Evolutionary conservation across 2,113 vertebrate species (phyloP).

Genomic region (Hoplias malabaricus): DNA sequence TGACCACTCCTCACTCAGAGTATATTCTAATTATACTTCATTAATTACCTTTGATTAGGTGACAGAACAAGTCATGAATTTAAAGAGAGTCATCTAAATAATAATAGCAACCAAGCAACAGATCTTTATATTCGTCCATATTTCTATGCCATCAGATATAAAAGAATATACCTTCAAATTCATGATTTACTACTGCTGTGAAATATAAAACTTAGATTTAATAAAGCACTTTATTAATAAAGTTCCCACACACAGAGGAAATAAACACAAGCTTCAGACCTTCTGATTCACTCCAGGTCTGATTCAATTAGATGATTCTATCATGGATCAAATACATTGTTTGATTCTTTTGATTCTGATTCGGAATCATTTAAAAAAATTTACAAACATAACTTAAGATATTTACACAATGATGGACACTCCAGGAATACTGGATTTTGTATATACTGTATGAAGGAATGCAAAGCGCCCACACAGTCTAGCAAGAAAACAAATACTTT

Average conservation of each 20-base stretch:
- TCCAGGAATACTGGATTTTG: too few relatives aligned
- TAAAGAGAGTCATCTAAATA: background rate
- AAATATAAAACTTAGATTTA: background rate
- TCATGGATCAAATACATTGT: too few relatives aligned
- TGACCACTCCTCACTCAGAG: background rate
- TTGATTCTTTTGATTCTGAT: too few relatives aligned
- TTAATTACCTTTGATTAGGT: constrained; percentile 8
- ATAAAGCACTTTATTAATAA: too few relatives aligned
- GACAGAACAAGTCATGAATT: background rate
- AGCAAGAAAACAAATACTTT: too few relatives aligned
- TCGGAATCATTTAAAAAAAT: too few relatives aligned
- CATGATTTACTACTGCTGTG: background rate
- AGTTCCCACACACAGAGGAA: background rate
- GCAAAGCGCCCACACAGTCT: too few relatives aligned
- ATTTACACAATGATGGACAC: too few relatives aligned
- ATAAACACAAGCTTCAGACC: background rate
- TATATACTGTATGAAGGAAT: too few relatives aligned
- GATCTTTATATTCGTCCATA: background rate
- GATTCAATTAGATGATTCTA: too few relatives aligned
- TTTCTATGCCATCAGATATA: background rate
- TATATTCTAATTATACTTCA: constrained; percentile 6
- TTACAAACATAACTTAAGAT: too few relatives aligned
- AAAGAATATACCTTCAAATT: background rate
- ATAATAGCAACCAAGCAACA: background rate
- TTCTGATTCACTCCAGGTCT: background rate